Conservation (phyloP, 1,140 invertebrate species). For the Philopotamus ludificatus region DNA sequence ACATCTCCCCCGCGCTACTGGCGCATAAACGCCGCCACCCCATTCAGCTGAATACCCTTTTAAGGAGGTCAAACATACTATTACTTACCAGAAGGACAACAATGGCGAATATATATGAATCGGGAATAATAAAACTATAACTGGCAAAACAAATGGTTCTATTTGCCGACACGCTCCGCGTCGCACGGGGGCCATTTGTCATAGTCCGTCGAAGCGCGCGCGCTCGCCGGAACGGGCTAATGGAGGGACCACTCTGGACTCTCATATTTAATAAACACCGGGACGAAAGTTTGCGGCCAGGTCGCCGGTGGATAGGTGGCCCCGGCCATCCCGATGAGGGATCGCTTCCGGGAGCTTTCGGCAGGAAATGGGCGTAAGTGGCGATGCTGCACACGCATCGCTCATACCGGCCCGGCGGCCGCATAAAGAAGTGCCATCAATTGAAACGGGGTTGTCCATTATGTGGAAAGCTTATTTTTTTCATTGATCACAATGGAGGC, state of each 20-base stretch:
- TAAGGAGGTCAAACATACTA: constrained; percentile 42
- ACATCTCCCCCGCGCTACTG: constrained; percentile 19
- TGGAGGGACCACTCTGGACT: too few relatives aligned
- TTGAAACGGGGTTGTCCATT: constrained; percentile 15
- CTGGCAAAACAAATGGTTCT: constrained; percentile 41
- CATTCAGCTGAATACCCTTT: constrained; percentile 38
- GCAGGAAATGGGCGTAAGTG: constrained; percentile 32
- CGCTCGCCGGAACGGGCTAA: constrained; percentile 28
- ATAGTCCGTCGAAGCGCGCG: constrained; percentile 24
- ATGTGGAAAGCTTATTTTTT: constrained; percentile 24
- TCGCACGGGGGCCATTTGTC: constrained; percentile 37
- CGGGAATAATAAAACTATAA: constrained; percentile 42
- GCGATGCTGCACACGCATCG: constrained; percentile 24
- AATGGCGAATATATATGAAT: constrained; percentile 40
- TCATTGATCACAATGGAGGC: not conserved
- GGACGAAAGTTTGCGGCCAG: too few relatives aligned
- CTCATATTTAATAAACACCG: not conserved
- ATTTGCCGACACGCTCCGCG: constrained; percentile 41
- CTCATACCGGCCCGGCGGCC: constrained; percentile 3
- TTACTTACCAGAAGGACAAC: constrained; percentile 35
- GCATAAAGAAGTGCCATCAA: constrained; percentile 14
- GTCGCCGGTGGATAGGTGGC: too few relatives aligned
- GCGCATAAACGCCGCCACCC: constrained; percentile 14
- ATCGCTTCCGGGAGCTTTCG: constrained; percentile 13
- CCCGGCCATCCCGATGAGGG: too few relatives aligned